A percentile compares a stretch with the other conserved stretches of the same genome.
These are phyloP conservation scores for Alectoris magna DNA, from an alignment of 2,797 vertebrate species.

Conservation along the genomic window DNA sequence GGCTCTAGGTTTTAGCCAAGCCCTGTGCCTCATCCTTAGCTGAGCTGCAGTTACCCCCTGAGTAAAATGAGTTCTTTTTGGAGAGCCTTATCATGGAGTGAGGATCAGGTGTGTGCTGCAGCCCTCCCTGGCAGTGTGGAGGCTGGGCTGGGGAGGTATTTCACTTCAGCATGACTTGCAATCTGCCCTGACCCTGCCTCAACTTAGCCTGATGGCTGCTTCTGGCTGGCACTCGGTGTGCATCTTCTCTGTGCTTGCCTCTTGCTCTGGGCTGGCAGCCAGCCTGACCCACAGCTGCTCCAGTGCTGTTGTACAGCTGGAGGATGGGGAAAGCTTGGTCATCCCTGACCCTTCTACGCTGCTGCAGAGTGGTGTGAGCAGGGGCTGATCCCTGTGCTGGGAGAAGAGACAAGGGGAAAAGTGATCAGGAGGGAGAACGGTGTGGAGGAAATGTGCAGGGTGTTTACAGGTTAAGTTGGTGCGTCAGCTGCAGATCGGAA, in stretches of 20 bases:
- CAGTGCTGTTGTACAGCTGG: background rate
- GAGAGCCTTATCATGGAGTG: background rate
- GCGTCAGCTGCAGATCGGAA: background rate
- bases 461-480: background rate
- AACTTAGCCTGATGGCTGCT: background rate
- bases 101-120: background rate
- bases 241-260: background rate
- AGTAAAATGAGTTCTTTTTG: background rate
- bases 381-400: background rate
- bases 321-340: background rate
- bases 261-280: background rate
- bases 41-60: too few relatives aligned
- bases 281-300: background rate
- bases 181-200: background rate
- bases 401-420: background rate
- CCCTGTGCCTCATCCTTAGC: too few relatives aligned
- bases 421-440: background rate
- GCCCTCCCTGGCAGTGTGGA: background rate
- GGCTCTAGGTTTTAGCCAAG: background rate
- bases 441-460: background rate
- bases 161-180: constrained; percentile 61
- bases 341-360: background rate
- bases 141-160: background rate
- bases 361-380: accelerated
- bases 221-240: background rate